Base-by-base conservation (phyloP, 2,797 vertebrate species). In the Otolemur crassicaudatus region DNA sequence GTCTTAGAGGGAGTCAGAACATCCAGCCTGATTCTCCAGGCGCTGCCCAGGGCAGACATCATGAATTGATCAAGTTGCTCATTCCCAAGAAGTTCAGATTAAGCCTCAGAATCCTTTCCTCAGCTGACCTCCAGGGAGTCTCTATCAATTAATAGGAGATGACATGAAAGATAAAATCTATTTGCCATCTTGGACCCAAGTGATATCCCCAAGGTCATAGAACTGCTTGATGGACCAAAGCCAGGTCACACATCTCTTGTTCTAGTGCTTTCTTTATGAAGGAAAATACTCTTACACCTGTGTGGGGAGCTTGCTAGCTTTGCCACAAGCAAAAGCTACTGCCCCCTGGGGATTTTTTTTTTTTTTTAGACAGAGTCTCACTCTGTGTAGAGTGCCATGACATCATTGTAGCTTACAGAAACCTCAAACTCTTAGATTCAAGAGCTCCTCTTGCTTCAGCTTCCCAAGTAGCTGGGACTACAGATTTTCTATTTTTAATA, bases 51-150 rank as follows among this genome's bases (percentile, higher is more conserved):
- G 67, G 46, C 37, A 96, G 76, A 91, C 56, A 93, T 79, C 81
- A 93, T 34, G 81, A 95, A 94, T 56, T 69, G 63, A 94, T 81
- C 61, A 75, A 92, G 73, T 77, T 27, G 40, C 40, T 92, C 31
- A 90, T 84, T 69, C 58, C 61, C 34, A 60, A 92, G 93, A 77
- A 92, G 61, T 60, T 96, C 96, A 94, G 53, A 91, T 60, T 70
- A 56, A 91, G 46, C 40, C 75, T 96, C 53, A 81, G 43, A 94
- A 76, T 72, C 53, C n/a, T 97, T 91, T 60, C 65, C 27, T 81
- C 67, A 31, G n/a, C 84, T 13, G 27, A 94, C 34, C 86, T 89
- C 58, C 34, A 83, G 37, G 80, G 76, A 95, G 87, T 40, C 81
- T 56, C 14, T 73, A 29, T 84, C 80, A 56, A 43, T 63, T 77